Evolutionary conservation across 2,888 invertebrate genomes (phyloP), one percentile per base, ranked within the genome.

Genomic region (Caenorhabditis sinica): DNA sequence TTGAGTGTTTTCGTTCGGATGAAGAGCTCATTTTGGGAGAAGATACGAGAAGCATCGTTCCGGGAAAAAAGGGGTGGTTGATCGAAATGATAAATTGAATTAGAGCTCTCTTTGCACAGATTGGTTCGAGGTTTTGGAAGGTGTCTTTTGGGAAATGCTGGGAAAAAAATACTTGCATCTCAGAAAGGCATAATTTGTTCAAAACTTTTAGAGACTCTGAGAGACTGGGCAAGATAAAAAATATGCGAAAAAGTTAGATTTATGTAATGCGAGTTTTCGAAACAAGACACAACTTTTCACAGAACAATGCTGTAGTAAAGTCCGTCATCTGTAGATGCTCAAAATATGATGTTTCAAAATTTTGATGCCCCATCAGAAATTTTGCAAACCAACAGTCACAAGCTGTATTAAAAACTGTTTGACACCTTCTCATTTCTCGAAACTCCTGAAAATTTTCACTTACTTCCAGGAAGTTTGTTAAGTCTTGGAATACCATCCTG

Each of bases 401-500:
- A 45, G n/a, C 17, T 49, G 33, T 36, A 6, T 36, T 36, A 4
- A 49, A 49, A 0, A 49, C n/a, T n/a, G n/a, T 6, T 2, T 6
- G 5, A 49, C 1, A n/a, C 1, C 11, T 51, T 51, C 23, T 49
- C 13, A 17, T n/a, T 51, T 51, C 51, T 6, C 13, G n/a, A 40
- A 36, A 9, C 23, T 40, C n/a, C 2, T 13, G n/a, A 17, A 15
- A 33, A n/a, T 11, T 49, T 8, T 17, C 3, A 79, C 79, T 72
- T 30, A 79, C 79, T 28, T 71, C 79, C 79, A n/a, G 79, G 79
- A n/a, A 72, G 63, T 43, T 76, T 72, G 9, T 60, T 36, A 6
- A 83, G 74, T 36, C 71, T 69, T 20, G 83, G 83, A 20, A 85
- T 74, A 61, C 81, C 84, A 63, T 66, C 51, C 45, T 85, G 76